phyloP scores from a whole-genome alignment of 1,140 invertebrate genomes.

The Ooceraea biroi region DNA sequence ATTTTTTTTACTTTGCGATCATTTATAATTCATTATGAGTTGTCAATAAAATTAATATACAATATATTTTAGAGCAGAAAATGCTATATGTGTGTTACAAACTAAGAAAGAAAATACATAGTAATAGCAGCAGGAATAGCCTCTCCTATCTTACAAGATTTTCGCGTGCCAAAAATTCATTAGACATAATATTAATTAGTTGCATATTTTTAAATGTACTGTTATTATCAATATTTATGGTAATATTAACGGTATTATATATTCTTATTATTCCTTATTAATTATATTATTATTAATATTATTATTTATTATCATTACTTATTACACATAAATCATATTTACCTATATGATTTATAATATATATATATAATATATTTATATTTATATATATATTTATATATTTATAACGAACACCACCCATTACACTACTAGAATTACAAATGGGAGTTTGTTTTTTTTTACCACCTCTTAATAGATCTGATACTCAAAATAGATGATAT shows the following conservation, averaged over 20 bases:
- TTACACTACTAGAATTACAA: constrained; percentile 86
- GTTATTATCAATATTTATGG: constrained; percentile 74
- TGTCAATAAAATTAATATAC: constrained; percentile 85
- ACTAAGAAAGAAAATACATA: constrained; percentile 81
- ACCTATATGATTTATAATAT: constrained; percentile 82
- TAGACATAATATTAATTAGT: constrained; percentile 45
- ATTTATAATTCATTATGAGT: constrained; percentile 83
- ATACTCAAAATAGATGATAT: constrained; percentile 84
- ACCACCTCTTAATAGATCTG: constrained; percentile 72
- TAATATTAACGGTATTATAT: constrained; percentile 76
- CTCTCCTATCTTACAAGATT: constrained; percentile 85
- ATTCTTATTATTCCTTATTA: constrained; percentile 67
- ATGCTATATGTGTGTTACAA: constrained; percentile 82
- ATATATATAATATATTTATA: constrained; percentile 78
- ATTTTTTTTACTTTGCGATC: constrained; percentile 79
- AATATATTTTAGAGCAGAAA: constrained; percentile 83
- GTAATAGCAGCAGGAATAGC: constrained; percentile 85
- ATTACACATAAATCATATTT: constrained; percentile 84
- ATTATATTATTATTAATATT: constrained; percentile 72
- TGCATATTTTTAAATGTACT: constrained; percentile 73
- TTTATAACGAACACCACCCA: constrained; percentile 86
- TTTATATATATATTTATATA: constrained; percentile 84
- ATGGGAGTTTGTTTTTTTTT: constrained; percentile 79
- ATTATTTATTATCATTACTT: constrained; percentile 81
- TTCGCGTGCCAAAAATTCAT: constrained; percentile 84